Conservation (phyloP, 2,113 vertebrate genomes). For the Serinus canaria region DNA sequence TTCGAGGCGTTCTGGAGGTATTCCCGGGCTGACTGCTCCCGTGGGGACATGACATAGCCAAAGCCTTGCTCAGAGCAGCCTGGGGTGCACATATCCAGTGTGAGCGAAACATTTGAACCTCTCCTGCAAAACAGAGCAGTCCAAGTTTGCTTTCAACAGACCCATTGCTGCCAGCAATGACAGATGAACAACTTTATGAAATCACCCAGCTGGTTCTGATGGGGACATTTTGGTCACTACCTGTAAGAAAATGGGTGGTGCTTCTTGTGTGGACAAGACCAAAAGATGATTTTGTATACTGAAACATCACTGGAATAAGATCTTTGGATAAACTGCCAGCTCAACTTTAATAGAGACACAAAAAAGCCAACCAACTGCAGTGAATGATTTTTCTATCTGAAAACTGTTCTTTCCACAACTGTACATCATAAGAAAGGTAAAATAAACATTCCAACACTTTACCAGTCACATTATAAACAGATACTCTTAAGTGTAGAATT, state of each 20-base stretch:
- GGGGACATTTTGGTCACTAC: neutral
- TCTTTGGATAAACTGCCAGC: neutral
- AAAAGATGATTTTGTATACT: neutral
- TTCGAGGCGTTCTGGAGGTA: constrained; percentile 90
- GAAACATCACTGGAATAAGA: neutral
- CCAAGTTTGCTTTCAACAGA: neutral
- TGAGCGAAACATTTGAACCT: constrained; percentile 96
- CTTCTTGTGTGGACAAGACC: neutral
- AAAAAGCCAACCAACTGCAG: neutral
- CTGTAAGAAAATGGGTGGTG: neutral
- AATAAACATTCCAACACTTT: neutral
- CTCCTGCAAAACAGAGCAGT: constrained; percentile 75
- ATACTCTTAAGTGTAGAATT: neutral
- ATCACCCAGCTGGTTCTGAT: neutral
- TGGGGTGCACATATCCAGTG: constrained; percentile 96
- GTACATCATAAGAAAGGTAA: neutral
- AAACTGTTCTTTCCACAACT: neutral
- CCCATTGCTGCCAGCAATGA: neutral
- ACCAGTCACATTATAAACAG: neutral
- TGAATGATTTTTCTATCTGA: neutral
- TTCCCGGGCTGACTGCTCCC: constrained; percentile 88
- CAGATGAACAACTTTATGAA: neutral
- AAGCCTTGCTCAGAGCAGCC: constrained; percentile 92
- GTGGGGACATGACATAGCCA: constrained; percentile 90
- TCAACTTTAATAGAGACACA: neutral